Percentiles rank a stretch among this genome's conserved stretches.
phyloP scores from a whole-genome alignment of 2,888 invertebrate species.

The Eupithecia subumbrata region DNA sequence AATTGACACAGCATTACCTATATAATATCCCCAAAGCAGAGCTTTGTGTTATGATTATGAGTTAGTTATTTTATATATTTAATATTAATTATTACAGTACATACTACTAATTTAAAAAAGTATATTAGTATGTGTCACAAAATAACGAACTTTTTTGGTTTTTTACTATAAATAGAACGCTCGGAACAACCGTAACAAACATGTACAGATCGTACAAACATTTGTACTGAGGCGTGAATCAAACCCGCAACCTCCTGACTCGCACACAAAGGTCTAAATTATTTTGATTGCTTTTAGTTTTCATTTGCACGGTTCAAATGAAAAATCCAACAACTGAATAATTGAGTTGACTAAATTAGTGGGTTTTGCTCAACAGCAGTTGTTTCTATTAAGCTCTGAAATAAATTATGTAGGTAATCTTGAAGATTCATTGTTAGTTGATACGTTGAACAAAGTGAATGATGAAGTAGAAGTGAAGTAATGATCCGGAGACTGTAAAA shows the following conservation, averaged over 20 bases:
- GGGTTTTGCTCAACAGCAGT: background rate
- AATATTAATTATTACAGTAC: too few species aligned
- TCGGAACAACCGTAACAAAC: background rate
- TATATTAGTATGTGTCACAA: too few species aligned
- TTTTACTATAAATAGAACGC: background rate
- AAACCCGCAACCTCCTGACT: background rate
- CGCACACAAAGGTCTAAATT: background rate
- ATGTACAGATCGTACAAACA: background rate
- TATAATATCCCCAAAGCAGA: too few species aligned
- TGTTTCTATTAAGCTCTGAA: background rate
- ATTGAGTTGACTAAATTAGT: background rate
- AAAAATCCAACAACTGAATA: background rate
- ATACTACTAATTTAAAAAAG: too few species aligned
- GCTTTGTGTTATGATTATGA: too few species aligned
- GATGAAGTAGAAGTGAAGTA: background rate
- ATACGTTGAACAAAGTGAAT: background rate
- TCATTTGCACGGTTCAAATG: background rate
- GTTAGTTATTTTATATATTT: too few species aligned
- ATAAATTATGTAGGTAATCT: constrained; percentile 1
- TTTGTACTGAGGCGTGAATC: background rate
- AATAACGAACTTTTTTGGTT: too few species aligned
- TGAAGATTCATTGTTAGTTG: background rate
- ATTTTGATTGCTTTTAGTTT: background rate
- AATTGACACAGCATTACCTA: too few species aligned
- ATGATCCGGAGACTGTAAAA: background rate